Base-by-base conservation (phyloP, 2,797 vertebrate genomes). In the Sebastiscus albofasciatus region DNA sequence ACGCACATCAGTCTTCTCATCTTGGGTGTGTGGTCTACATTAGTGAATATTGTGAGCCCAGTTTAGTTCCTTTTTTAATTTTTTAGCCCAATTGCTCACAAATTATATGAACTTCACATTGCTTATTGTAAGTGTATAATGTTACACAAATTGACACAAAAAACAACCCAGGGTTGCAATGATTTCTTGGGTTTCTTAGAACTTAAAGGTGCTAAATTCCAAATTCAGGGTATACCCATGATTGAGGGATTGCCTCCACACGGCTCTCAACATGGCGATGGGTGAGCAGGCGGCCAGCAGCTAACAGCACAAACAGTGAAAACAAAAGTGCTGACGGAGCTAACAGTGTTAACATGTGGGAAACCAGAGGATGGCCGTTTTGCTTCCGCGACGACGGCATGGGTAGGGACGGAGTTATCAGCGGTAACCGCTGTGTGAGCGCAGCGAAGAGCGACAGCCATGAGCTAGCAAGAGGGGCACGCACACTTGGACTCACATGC, bases 1-100 rank as follows among this genome's bases (percentile, higher is more conserved):
- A 73, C 11, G n/a, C 67, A 73, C 81, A 77, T 72, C 75, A 56
- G 27, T 66, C 29, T 72, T 77, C 26, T 70, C 22, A 42, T 31
- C 20, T 76, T 71, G 4, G 24, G 8, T 46, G 16, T 54, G 42
- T 49, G 16, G n/a, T 13, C 39, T 22, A 11, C 10, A 24, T 69
- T 29, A 11, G 27, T 69, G 14, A 54, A 69, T 79, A 65, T 62
- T 46, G 10, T 62, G 20, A 20, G 10, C 2, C 18, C 26, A 20
- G 55, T 49, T 59, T 59, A 4, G 2, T 34, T 71, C 1, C 77
- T 67, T 20, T 71, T n/a, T 55, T 46, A 6, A 55, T 8, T 1
- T 31, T 60, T 73, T 8, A 55, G n/a, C 6, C 20, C 3, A 52
- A 18, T 33, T 33, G 10, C 20, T 52, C 5, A n/a, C 7, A 72